Base-by-base conservation (phyloP, 1,140 invertebrate genomes). In the Cherax quadricarinatus region DNA sequence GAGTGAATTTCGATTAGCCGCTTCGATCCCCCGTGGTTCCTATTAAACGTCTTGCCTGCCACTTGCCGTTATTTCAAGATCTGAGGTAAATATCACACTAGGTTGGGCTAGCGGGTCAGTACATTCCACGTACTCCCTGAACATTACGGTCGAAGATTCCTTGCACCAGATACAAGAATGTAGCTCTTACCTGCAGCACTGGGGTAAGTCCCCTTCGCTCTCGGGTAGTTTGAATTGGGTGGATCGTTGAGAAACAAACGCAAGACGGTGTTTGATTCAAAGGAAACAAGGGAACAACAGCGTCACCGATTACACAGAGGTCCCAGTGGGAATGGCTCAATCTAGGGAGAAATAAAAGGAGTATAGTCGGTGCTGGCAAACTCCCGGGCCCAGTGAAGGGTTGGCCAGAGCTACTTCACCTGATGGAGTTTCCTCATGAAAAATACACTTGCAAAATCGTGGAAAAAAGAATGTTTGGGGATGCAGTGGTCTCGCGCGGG, bases 201-300 rank as follows among this genome's bases (percentile, higher is more conserved):
- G 7, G 21, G 24, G 14, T 48, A 41, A 51, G 57, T 3, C 79
- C 78, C 84, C 9, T 66, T 62, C 18, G 85, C 14, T 30, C 18
- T 53, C 48, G 62, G 49, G 53, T 30, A 24, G 48, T 49, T 18
- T 86, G 70, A 91, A 87, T 91, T 81, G 90, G 66, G 16, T n/a
- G 70, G 84, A 86, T 86, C 85, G 24, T 66, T 12, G 78, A 73
- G 62, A 70, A 91, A 91, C 89, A 91, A 86, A 82, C 75, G 57
- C 84, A 80, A 81, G 84, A 91, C 78, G 84, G 81, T 91, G 90
- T 91, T 80, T 86, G 84, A 86, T 82, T 51, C 90, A 91, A 91
- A 91, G 85, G 84, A 66, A 86, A 91, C 89, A 87, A 86, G 60
- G 16, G 57, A n/a, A 87, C 84, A 87, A 87, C 73, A 53, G 70